phyloP scores from a whole-genome alignment of 2,797 vertebrate species.

The Acrossocheilus wenchowensis region DNA sequence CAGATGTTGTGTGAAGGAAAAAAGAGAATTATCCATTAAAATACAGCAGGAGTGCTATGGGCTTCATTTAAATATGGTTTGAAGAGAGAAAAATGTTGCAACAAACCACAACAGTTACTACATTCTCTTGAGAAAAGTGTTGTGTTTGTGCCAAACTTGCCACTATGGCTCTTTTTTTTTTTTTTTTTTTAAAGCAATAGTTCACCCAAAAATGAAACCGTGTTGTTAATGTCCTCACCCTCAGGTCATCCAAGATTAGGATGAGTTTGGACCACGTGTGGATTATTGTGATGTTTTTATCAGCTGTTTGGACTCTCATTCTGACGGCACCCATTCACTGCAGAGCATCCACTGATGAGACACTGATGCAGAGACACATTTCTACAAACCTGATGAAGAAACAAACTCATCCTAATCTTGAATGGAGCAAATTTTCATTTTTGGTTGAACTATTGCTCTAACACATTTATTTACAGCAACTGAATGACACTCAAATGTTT shows the following conservation, averaged over 20 bases:
- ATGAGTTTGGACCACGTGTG: too few relatives aligned
- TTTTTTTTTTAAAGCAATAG: too few relatives aligned
- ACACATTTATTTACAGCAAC: neutral
- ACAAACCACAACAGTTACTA: neutral
- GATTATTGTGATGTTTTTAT: neutral
- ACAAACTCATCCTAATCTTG: neutral
- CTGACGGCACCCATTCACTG: neutral
- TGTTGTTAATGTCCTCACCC: too few relatives aligned
- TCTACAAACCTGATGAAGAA: neutral
- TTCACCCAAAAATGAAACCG: too few relatives aligned
- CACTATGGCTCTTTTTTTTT: too few relatives aligned
- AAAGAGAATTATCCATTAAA: neutral
- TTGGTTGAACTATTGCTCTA: neutral
- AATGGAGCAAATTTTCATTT: neutral
- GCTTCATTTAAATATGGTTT: conserved; percentile 14
- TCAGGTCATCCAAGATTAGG: too few relatives aligned
- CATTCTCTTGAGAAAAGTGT: neutral
- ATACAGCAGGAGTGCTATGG: conserved; percentile 8
- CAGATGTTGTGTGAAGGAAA: neutral
- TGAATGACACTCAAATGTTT: neutral
- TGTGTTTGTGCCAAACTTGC: neutral
- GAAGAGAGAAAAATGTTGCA: neutral
- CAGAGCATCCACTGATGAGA: neutral
- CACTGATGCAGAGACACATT: neutral
- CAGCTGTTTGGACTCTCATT: neutral